Evolutionary conservation across 2,113 vertebrate species (phyloP).

Genomic region (Megaceryle maxima): DNA sequence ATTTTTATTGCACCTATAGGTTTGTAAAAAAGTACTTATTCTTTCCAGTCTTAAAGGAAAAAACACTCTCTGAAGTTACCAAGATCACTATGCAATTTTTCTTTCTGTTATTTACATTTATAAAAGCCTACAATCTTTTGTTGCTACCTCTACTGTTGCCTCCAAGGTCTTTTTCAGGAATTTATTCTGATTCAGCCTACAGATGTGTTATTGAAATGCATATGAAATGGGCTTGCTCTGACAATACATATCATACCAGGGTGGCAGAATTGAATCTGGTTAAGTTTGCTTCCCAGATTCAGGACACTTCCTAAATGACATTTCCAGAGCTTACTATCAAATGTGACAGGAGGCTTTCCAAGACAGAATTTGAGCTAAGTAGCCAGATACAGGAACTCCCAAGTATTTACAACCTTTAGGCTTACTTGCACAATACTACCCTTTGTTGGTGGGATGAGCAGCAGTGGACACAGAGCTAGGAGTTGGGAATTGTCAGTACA

Average conservation of each 20-base stretch:
- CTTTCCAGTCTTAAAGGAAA: neutral
- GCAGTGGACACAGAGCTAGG: neutral
- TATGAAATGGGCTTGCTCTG: neutral
- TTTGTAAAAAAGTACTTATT: neutral
- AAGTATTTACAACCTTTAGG: neutral
- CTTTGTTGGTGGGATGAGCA: neutral
- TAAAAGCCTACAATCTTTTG: conserved; percentile 6
- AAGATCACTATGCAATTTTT: conserved; percentile 5
- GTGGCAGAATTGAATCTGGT: neutral
- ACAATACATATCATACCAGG: neutral
- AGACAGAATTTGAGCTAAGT: neutral
- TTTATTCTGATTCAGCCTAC: neutral
- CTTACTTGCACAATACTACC: neutral
- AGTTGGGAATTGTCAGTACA: neutral
- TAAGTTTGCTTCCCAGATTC: neutral
- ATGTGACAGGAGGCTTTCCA: neutral
- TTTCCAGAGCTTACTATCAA: neutral
- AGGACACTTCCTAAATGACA: neutral
- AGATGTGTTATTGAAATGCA: neutral
- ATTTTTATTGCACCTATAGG: neutral
- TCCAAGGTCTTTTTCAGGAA: neutral
- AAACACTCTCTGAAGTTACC: neutral
- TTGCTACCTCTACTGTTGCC: neutral
- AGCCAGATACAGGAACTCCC: neutral
- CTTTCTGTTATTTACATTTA: neutral